Base-by-base conservation (phyloP, 2,113 vertebrate genomes). In the Columbina picui region DNA sequence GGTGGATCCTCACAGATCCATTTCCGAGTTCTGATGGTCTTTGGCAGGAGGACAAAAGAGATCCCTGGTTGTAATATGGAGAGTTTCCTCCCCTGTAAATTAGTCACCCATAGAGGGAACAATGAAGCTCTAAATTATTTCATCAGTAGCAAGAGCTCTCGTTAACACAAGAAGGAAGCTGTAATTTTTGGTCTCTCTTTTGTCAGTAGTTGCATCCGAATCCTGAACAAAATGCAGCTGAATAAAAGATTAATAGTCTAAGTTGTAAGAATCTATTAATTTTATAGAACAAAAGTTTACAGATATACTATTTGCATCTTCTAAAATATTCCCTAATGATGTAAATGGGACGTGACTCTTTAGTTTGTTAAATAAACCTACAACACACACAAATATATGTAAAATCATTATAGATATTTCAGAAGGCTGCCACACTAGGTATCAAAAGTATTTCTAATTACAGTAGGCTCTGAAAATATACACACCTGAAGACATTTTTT, bases 41-140 rank as follows among this genome's bases (percentile, higher is more conserved):
- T 69, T 38, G 55, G 32, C 1, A 55, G 38, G 20, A 41, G 67
- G 50, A 76, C 39, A 84, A 91, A 87, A 32, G 32, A 76, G 43
- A 59, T 34, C 32, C 41, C 76, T 14, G 50, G 25, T 5, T 75
- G 38, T 30, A 75, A 78, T 14, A 68, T 0, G 0, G 29, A 73
- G 78, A 77, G 36, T 55, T 87, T 60, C 45, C 41, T 68, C 22
- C 16, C 17, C 53, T 85, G 39, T 63, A 87, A 74, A 87, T 80
- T 14, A 85, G 55, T 77, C 49, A 87, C 69, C 25, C 67, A 38
- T 1, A 80, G 26, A 70, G 26, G 50, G 41, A 87, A 96, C 78
- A 90, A 85, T 10, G 45, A 38, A 50, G 18, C 45, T 74, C 32
- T 90, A 82, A 84, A 91, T 90, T 63, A 93, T 90, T 97, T 94